phyloP scores from a whole-genome alignment of 2,113 vertebrate species.

The Melanocharis versteri region DNA sequence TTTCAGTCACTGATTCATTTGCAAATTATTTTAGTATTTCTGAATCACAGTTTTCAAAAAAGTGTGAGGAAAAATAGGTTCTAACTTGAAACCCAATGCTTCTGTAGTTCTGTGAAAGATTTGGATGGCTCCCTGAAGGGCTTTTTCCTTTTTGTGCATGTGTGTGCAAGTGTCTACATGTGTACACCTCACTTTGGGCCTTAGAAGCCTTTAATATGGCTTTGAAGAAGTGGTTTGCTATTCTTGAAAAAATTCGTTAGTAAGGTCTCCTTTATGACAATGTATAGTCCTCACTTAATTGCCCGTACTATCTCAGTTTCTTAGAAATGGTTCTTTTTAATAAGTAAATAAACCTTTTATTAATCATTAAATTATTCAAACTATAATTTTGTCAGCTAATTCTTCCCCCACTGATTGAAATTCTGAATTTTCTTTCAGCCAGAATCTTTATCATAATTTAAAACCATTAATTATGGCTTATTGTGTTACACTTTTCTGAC shows the following conservation, averaged over 20 bases:
- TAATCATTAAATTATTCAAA: background rate
- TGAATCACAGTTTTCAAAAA: background rate
- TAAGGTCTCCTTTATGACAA: background rate
- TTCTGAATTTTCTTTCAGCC: background rate
- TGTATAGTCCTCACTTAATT: background rate
- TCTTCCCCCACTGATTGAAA: background rate
- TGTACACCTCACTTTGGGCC: background rate
- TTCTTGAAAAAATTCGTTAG: background rate
- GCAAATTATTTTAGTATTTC: background rate
- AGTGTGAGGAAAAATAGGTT: background rate
- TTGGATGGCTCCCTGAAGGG: background rate
- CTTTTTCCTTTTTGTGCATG: background rate
- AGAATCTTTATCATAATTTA: background rate
- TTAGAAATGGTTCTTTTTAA: background rate
- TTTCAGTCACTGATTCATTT: background rate
- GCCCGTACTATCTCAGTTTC: background rate
- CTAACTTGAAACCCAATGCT: background rate
- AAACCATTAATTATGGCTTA: background rate
- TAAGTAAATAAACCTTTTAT: background rate
- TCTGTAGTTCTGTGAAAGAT: background rate
- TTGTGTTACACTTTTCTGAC: background rate
- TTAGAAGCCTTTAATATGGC: background rate
- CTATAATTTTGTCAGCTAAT: background rate
- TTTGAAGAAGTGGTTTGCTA: background rate
- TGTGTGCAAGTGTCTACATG: no score